Base-by-base conservation (phyloP, 2,888 invertebrate genomes). In the Spilosoma lubricipeda region DNA sequence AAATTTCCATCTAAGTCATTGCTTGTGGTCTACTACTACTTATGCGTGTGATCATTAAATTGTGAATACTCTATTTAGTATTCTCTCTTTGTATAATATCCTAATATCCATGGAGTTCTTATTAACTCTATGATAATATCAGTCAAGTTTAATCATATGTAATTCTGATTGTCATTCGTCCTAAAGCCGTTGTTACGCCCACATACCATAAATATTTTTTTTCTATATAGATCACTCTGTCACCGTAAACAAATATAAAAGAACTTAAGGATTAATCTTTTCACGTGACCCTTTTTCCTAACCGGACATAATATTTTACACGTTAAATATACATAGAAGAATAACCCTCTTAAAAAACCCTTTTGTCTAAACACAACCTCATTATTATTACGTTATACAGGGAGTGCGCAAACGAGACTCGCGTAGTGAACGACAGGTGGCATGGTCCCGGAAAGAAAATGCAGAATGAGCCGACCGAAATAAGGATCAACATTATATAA, bases 391-490 rank as follows among this genome's bases (percentile, higher is more conserved):
- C 45, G 67, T 72, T 67, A 66, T 42, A 36, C 56, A 67, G 20
- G 15, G 18, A 33, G 67, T 66, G 45, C 36, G 27, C 67, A 68
- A 27, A 69, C 74, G 27, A 5, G 33, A 15, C 70, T 72, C 82
- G 79, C 82, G 82, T 84, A 82, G 72, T 20, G 20, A 20, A 68
- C 69, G 56, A 36, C 80, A 82, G 85, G 76, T 84, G 84, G 36
- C 15, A 9, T 18, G 64, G 20, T 63, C 66, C 56, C 52, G 20
- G 66, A 67, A 67, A 66, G 48, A 76, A 73, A 77, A 79, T 63
- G 67, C 74, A 70, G 70, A 59, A 72, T 45, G 45, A 63, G 27
- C 45, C 13, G 36, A 11, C 70, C 42, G 70, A 75, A 74, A 68
- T 64, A 74, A 72, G 48, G 23, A 76, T 45, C 52, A 27, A 59